Percentiles rank a stretch among this genome's conserved stretches.
Conservation (phyloP, 1,140 invertebrate species). For the Megalonaias nervosa region DNA sequence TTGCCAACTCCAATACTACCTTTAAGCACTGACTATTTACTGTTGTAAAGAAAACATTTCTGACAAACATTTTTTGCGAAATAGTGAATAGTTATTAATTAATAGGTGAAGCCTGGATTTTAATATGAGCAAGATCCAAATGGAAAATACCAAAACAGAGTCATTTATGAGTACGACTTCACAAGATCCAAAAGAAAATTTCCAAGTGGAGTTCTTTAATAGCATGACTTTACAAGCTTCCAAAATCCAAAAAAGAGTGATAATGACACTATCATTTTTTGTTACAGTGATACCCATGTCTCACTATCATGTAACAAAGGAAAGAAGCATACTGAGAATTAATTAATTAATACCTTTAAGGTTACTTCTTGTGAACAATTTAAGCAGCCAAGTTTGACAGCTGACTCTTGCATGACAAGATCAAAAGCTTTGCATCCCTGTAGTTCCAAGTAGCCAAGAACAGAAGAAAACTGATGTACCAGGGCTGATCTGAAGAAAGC, state of each 20-base stretch:
- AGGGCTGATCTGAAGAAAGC: conserved; percentile 63
- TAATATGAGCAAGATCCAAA: no score
- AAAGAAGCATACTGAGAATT: neutral
- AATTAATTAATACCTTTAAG: conserved; percentile 49
- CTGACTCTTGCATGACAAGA: conserved; percentile 63
- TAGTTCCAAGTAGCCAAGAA: conserved; percentile 68
- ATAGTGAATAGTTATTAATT: no score
- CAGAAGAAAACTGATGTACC: conserved; percentile 63
- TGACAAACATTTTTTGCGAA: no score
- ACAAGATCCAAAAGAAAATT: neutral
- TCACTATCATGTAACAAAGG: neutral
- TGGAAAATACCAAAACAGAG: neutral
- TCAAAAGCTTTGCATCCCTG: conserved; percentile 66
- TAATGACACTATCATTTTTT: neutral
- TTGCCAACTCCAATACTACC: no score
- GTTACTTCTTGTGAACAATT: conserved; percentile 64
- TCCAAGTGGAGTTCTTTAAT: neutral
- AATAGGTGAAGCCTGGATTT: no score
- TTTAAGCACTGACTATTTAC: no score
- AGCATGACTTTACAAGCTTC: neutral
- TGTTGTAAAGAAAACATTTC: no score
- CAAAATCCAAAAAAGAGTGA: no score
- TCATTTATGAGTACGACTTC: neutral
- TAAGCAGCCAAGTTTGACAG: conserved; percentile 60
- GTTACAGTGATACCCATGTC: neutral